phyloP scores from a whole-genome alignment of 2,113 vertebrate species.

The Recurvirostra avosetta region DNA sequence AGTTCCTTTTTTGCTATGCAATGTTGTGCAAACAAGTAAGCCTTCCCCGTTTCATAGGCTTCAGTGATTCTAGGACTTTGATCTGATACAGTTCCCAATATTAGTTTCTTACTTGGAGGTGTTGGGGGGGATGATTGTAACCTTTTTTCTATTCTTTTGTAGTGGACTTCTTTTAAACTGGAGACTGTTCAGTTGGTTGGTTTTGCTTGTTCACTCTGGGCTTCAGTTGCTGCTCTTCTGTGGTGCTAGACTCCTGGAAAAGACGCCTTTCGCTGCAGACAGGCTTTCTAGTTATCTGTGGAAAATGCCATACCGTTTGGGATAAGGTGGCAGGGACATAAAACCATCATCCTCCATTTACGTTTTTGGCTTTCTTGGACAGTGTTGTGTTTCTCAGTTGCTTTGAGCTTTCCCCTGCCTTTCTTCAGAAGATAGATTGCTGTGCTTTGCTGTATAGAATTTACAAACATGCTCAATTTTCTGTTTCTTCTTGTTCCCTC shows the following conservation, averaged over 20 bases:
- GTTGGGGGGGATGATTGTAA: not conserved
- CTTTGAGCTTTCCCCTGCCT: not conserved
- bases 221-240: not conserved
- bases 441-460: not conserved
- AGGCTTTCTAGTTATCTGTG: not conserved
- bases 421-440: not conserved
- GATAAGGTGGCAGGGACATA: not conserved
- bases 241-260: not conserved
- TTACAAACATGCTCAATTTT: not conserved
- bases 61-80: not conserved
- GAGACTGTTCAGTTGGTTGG: not conserved
- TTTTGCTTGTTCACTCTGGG: not conserved
- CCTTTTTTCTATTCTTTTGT: not conserved
- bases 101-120: not conserved
- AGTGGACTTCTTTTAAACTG: not conserved
- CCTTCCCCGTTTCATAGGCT: not conserved
- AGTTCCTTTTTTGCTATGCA: not conserved
- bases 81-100: not conserved
- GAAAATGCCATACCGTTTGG: not conserved
- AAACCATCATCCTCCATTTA: not conserved
- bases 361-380: not conserved
- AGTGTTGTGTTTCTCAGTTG: not conserved
- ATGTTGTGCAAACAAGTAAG: not conserved
- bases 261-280: rapidly evolving
- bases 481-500: not conserved